Evolutionary conservation across 2,888 invertebrate species (phyloP), one percentile per base, ranked within the genome.

Genomic region (Phanerotoma sp.): DNA sequence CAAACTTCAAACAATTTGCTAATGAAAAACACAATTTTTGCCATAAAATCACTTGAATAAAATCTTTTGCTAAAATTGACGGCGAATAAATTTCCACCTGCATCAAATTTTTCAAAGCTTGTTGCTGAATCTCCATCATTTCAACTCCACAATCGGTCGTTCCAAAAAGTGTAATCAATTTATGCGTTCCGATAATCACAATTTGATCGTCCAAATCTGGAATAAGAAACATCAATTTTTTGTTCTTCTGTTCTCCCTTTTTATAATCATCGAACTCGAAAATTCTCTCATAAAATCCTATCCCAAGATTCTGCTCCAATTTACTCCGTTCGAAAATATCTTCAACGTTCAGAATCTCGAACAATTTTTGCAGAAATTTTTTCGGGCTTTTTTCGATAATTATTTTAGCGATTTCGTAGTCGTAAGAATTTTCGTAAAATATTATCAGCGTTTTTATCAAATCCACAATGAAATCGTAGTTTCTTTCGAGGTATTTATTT

Each of bases 21-120:
- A 78, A 58, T n/a, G 67, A n/a, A n/a, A n/a, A n/a, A n/a, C n/a
- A 66, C 30, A 77, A 57, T n/a, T 70, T 68, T 66, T 72, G 63
- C 51, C 68, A 66, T 2, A 72, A 62, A 42, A n/a, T n/a, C n/a
- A n/a, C n/a, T n/a, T n/a, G n/a, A n/a, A n/a, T n/a, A n/a, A n/a
- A n/a, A n/a, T n/a, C n/a, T n/a, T 75, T 68, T 9, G 59, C 49
- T n/a, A 56, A 51, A 3, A 57, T 51, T 1, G 54, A 58, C 6
- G 63, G 53, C 20, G 66, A 62, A 22, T 70, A 67, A 47, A 68
- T 66, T 21, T 70, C 62, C 4, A 65, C 64, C 28, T 65, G 66
- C n/a, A 74, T 49, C 3, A 77, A 46, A 45, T 71, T 69, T 1
- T 52, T 57, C 22, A 70, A 58, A 6, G 71, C 63, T 41, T 62